Percentiles rank a stretch among this genome's conserved stretches.
Evolutionary conservation across 2,113 vertebrate species (phyloP).

Genomic region (Crotophaga sulcirostris): DNA sequence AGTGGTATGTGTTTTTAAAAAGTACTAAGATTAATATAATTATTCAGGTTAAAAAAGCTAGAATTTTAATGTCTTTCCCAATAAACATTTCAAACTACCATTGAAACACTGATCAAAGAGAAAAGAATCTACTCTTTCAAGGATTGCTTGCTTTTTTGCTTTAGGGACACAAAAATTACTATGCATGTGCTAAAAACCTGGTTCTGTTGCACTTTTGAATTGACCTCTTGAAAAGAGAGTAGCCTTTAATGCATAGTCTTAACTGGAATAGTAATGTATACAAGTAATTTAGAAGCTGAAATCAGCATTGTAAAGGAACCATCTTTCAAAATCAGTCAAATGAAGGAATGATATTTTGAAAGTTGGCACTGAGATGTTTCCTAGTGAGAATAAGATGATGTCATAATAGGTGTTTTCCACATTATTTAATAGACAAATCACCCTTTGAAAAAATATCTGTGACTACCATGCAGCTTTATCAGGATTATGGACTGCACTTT

Average conservation of each 20-base stretch:
- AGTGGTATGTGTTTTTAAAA: background rate
- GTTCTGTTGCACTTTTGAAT: background rate
- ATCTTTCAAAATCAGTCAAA: background rate
- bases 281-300: background rate
- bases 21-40: background rate
- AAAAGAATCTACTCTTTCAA: background rate
- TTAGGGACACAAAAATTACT: background rate
- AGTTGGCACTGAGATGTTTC: background rate
- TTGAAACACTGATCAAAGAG: background rate
- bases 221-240: background rate
- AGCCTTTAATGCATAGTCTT: background rate
- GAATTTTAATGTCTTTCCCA: background rate
- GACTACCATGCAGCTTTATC: background rate
- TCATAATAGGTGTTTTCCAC: background rate
- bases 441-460: background rate
- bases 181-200: background rate
- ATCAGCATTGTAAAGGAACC: background rate
- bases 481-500: background rate
- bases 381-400: background rate
- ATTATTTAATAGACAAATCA: background rate
- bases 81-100: background rate
- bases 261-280: background rate
- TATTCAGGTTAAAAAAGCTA: background rate
- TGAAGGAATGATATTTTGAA: background rate
- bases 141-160: background rate